These are phyloP conservation scores for Eulemur albifrons DNA, from an alignment of 2,797 vertebrate species.

Conservation along the genomic window DNA sequence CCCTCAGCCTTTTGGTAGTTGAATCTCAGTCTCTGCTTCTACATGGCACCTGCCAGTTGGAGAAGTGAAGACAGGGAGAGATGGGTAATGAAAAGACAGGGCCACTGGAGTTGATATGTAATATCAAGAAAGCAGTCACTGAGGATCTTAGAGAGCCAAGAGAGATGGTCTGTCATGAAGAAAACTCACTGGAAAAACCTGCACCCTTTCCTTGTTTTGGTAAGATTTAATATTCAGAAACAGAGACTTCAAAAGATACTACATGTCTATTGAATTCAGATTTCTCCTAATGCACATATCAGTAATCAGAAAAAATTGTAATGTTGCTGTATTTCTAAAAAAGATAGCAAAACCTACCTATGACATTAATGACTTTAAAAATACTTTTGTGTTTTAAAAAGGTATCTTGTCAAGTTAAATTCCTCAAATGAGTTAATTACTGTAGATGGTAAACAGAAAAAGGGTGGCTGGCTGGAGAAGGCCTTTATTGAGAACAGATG, in stretches of 20 bases:
- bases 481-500: neutral
- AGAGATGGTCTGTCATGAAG: neutral
- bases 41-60: neutral
- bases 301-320: neutral
- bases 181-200: neutral
- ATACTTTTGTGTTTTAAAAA: neutral
- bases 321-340: neutral
- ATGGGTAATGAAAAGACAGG: neutral
- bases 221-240: neutral
- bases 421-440: neutral
- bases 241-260: neutral
- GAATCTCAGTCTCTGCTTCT: neutral
- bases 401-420: neutral
- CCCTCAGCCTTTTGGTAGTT: neutral
- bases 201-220: neutral
- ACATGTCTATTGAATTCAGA: neutral
- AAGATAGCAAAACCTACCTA: neutral
- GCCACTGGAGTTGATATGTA: neutral
- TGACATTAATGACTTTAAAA: neutral
- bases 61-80: neutral
- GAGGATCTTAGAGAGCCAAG: neutral
- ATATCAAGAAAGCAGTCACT: neutral
- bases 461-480: neutral
- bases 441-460: neutral
- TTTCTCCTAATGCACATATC: neutral